phyloP scores from a whole-genome alignment of 2,113 vertebrate genomes.

The Orientallactaga bullata region DNA sequence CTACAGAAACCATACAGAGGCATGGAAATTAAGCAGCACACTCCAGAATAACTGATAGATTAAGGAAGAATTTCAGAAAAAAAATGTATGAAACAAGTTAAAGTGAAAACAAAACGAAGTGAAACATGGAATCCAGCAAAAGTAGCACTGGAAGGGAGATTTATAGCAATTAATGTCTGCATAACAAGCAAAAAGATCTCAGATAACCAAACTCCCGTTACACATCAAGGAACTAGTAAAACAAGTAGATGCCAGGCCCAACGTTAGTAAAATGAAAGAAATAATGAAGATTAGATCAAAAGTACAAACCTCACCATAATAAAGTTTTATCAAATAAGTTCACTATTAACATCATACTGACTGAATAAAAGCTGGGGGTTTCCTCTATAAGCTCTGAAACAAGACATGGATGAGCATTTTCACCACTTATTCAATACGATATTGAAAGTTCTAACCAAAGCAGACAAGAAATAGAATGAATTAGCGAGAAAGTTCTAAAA shows the following conservation, averaged over 20 bases:
- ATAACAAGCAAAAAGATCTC: not conserved
- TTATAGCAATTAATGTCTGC: not conserved
- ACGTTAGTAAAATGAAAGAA: not conserved
- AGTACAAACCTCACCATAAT: no score
- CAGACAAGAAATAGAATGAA: no score
- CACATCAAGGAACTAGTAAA: not conserved
- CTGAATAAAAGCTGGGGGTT: no score
- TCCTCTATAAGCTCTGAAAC: no score
- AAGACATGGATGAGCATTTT: no score
- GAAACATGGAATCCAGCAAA: not conserved
- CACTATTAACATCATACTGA: no score
- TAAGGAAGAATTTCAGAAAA: not conserved
- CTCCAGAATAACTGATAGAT: not conserved
- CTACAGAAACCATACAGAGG: no score
- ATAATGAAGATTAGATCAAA: not conserved
- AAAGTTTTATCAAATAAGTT: no score
- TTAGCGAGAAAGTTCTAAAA: no score
- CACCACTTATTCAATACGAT: no score
- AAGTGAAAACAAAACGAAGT: not conserved
- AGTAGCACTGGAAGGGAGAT: not conserved
- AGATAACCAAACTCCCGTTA: not conserved
- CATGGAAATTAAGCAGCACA: not conserved
- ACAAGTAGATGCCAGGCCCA: not conserved
- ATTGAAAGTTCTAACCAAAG: no score
- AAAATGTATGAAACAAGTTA: not conserved